phyloP scores from a whole-genome alignment of 2,797 vertebrate species.

The Schizopygopsis pylzovi region DNA sequence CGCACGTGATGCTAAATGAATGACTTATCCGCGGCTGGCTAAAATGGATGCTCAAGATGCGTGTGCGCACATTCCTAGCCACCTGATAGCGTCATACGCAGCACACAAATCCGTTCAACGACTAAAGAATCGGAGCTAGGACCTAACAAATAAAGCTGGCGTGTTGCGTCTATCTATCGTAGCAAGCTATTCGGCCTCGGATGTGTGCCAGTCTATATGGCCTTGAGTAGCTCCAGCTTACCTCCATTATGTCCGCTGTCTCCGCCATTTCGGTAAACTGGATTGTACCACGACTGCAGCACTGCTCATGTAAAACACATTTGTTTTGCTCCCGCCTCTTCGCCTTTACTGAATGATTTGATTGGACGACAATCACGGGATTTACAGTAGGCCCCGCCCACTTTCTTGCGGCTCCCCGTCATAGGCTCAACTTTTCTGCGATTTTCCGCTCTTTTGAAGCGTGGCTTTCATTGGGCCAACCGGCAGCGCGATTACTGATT shows the following conservation, averaged over 20 bases:
- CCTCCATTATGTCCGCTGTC: conserved; percentile 83
- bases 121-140: background rate
- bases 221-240: conserved; percentile 59
- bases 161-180: background rate
- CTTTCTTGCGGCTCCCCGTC: background rate
- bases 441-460: conserved; percentile 20
- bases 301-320: conserved; percentile 56
- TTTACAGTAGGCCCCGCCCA: background rate
- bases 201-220: background rate
- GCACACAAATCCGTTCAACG: background rate
- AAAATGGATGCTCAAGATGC: conserved; percentile 61
- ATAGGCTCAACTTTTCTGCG: conserved; percentile 34
- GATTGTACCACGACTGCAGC: conserved; percentile 26
- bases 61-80: conserved; percentile 25
- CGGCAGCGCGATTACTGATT: background rate
- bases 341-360: background rate
- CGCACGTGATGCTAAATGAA: conserved; percentile 58
- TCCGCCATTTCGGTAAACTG: conserved; percentile 84
- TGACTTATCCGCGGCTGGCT: conserved; percentile 37
- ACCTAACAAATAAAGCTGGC: background rate
- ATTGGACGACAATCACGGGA: conserved; percentile 25
- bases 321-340: conserved; percentile 51
- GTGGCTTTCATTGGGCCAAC: background rate
- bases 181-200: too few species aligned
- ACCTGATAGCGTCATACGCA: conserved; percentile 16